A percentile compares a stretch with the other conserved stretches of the same genome.
These are phyloP conservation scores for Drosophila persimilis DNA, from an alignment of 1,140 invertebrate species.

Conservation along the genomic window DNA sequence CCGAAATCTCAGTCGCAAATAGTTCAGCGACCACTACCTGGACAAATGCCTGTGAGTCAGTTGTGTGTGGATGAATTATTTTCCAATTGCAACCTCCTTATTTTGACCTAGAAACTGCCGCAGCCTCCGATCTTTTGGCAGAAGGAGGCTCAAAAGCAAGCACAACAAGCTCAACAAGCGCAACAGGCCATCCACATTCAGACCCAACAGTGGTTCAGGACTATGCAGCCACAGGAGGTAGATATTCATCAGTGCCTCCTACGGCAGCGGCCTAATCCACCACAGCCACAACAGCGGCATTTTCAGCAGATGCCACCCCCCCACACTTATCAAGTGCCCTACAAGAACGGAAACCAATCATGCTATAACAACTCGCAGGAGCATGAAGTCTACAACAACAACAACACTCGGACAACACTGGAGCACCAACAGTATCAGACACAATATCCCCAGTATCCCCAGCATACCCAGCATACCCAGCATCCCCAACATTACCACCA, in stretches of 20 bases:
- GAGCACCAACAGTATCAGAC: slow-evolving; percentile 13
- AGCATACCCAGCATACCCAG: background rate
- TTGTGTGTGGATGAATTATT: no score
- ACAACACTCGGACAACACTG: slow-evolving; percentile 2
- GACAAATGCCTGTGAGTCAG: slow-evolving; percentile 38
- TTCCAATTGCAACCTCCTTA: background rate
- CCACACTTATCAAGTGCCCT: background rate
- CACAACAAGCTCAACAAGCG: background rate
- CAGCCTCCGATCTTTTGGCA: slow-evolving; percentile 64
- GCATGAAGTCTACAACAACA: background rate
- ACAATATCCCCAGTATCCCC: background rate
- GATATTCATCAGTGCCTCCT: background rate
- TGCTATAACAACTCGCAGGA: background rate
- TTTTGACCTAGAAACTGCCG: slow-evolving; percentile 45
- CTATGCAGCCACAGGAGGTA: background rate
- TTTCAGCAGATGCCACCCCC: background rate
- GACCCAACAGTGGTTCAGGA: slow-evolving; percentile 16
- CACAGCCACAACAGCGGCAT: background rate
- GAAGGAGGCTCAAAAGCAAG: slow-evolving; percentile 49
- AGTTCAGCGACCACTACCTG: background rate
- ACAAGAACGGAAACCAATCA: slow-evolving; percentile 5
- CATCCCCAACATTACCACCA: background rate
- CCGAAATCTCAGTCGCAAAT: background rate
- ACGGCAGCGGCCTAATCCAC: background rate
- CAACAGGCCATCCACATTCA: slow-evolving; percentile 11